Base-by-base conservation (phyloP, 2,113 vertebrate species). In the Burhinus bistriatus region DNA sequence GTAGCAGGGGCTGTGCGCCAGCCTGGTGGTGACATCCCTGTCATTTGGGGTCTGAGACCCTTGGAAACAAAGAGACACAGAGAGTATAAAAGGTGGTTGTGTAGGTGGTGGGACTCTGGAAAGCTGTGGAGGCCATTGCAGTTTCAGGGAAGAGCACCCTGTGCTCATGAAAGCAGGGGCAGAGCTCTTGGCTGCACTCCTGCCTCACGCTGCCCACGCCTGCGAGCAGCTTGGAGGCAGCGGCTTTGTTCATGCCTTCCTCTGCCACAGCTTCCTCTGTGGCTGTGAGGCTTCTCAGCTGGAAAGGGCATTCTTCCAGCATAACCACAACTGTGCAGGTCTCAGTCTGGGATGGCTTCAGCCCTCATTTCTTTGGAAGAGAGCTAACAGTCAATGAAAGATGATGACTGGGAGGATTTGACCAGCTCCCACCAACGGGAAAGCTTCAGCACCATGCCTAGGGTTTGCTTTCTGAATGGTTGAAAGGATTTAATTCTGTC, bases 181-280 rank as follows among this genome's bases (percentile, higher is more conserved):
- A 52, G 57, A 61, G 59, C 30, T 92, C 44, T 78, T 70, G 85
- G 44, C 70, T 69, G n/a, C 78, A 91, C 59, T n/a, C 12, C 51
- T 78, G 77, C 59, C 36, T 88, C 3, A 7, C 0, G 1, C 72
- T 89, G 52, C 78, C 80, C 22, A 29, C 0, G 4, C 58, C 25
- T 32, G 15, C 1, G 1, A 3, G 15, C 65, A 57, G 52, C 80
- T 84, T 2, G 0, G 55, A 23, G 72, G 55, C 40, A 54, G 40
- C 3, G 1, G n/a, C 80, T 91, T 82, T 94, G 65, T 94, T 93
- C 0, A 0, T 87, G 66, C 27, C 42, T 84, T 61, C 32, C 38
- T 85, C 62, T 89, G 58, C 83, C 78, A 65, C 89, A 95, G 65
- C 84, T 95, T 97, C 70, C 89, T 97, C 61, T 92, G 61, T 0